Evolutionary conservation across 2,888 invertebrate genomes (phyloP).

Genomic region (Pollenia labialis): DNA sequence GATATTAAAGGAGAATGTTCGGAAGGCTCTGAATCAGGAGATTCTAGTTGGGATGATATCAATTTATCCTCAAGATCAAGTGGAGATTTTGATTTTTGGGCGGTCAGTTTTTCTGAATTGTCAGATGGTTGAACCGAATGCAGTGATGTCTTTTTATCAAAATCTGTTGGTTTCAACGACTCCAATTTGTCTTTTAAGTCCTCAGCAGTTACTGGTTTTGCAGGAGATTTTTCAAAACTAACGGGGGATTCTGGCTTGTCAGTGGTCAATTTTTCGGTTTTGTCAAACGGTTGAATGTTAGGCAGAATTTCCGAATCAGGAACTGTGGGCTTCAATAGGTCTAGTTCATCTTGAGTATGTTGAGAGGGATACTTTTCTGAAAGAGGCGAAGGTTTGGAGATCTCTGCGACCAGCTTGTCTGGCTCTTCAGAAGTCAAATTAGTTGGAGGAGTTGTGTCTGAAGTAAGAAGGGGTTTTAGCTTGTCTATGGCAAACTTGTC

Average conservation of each 20-base stretch:
- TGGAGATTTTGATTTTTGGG: not conserved
- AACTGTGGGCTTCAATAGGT: not conserved
- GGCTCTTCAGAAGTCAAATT: not conserved
- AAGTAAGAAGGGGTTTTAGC: not conserved
- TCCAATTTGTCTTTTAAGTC: not conserved
- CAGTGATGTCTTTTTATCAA: not conserved
- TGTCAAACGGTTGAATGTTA: not conserved
- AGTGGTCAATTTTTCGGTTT: not conserved
- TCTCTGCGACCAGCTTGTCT: not conserved
- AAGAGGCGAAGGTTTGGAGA: not conserved
- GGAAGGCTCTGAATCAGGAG: not conserved
- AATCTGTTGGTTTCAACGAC: not conserved
- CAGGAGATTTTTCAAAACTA: not conserved
- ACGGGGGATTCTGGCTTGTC: not conserved
- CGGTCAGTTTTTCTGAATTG: not conserved
- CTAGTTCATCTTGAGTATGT: constrained; percentile 36
- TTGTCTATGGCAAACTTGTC: not conserved
- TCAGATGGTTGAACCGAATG: not conserved
- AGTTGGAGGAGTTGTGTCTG: too few relatives aligned
- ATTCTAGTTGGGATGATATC: not conserved
- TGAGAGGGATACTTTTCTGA: constrained; percentile 34
- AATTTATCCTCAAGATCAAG: constrained; percentile 45
- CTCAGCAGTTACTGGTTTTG: not conserved
- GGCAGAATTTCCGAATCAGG: not conserved
- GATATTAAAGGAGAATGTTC: not conserved